Conservation (phyloP, 2,113 vertebrate species). For the Lasiurus cinereus region DNA sequence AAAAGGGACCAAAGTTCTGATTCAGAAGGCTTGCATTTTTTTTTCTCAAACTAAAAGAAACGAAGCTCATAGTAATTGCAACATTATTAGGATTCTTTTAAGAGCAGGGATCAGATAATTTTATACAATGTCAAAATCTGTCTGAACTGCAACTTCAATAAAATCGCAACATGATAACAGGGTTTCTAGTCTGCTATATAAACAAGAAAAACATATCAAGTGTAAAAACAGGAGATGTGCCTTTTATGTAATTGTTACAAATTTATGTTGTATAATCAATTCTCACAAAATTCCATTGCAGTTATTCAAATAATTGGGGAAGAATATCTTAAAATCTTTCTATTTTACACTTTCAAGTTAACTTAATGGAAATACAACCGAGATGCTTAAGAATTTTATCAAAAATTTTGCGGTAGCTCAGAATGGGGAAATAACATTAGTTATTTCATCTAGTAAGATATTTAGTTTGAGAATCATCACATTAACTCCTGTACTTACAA, state of each 20-base stretch:
- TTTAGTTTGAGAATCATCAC: conserved; percentile 1
- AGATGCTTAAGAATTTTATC: conserved; percentile 6
- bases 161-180: conserved; percentile 55
- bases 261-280: conserved; percentile 47
- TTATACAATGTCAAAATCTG: conserved; percentile 63
- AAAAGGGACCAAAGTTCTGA: conserved; percentile 50
- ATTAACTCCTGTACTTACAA: not conserved
- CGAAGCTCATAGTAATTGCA: conserved; percentile 41
- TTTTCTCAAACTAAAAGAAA: not conserved
- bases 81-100: conserved; percentile 49
- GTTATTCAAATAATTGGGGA: conserved; percentile 54
- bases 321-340: conserved; percentile 46
- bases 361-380: not conserved
- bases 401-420: not conserved
- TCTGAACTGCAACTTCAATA: conserved; percentile 58
- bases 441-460: not conserved
- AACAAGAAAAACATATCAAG: conserved; percentile 54
- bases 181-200: conserved; percentile 16
- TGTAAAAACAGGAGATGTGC: conserved; percentile 41
- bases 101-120: conserved; percentile 21
- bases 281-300: conserved; percentile 14
- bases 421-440: not conserved
- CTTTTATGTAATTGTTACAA: conserved; percentile 54
- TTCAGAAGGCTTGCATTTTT: conserved; percentile 39
- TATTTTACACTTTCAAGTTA: conserved; percentile 14